Evolutionary conservation across 2,797 vertebrate species (phyloP).

Genomic region (Enoplosus armatus): DNA sequence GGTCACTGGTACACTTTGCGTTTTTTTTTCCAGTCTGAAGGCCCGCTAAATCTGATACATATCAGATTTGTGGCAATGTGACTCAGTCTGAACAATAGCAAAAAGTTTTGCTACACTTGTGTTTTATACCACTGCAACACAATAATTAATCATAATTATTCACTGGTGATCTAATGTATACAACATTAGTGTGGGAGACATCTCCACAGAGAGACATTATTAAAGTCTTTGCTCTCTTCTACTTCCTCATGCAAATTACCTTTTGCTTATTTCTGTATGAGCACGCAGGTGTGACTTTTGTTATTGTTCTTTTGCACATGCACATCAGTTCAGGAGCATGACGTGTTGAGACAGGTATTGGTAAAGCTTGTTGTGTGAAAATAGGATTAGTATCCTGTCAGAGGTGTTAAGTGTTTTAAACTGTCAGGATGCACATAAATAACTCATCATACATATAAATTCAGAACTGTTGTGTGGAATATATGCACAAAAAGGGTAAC

Average conservation of each 20-base stretch:
- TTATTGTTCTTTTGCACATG: conserved; percentile 14
- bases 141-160: not conserved
- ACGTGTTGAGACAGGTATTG: conserved; percentile 54
- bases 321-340: conserved; percentile 23
- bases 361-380: conserved; percentile 36
- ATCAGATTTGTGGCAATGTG: not conserved
- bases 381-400: conserved; percentile 20
- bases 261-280: conserved; percentile 24
- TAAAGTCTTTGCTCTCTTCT: not conserved
- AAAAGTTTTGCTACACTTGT: not conserved
- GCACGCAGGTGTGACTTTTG: conserved; percentile 28
- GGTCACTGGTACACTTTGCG: not conserved
- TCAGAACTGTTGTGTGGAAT: not conserved
- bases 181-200: not conserved
- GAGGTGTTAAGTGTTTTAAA: conserved; percentile 19
- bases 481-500: not conserved
- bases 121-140: not conserved
- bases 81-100: not conserved
- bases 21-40: not conserved
- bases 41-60: not conserved
- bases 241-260: conserved; percentile 15
- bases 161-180: not conserved
- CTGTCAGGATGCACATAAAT: conserved; percentile 15
- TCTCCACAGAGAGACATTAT: not conserved
- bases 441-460: conserved; percentile 5